phyloP scores from a whole-genome alignment of 2,888 invertebrate genomes.

The Synergus gifuensis region DNA sequence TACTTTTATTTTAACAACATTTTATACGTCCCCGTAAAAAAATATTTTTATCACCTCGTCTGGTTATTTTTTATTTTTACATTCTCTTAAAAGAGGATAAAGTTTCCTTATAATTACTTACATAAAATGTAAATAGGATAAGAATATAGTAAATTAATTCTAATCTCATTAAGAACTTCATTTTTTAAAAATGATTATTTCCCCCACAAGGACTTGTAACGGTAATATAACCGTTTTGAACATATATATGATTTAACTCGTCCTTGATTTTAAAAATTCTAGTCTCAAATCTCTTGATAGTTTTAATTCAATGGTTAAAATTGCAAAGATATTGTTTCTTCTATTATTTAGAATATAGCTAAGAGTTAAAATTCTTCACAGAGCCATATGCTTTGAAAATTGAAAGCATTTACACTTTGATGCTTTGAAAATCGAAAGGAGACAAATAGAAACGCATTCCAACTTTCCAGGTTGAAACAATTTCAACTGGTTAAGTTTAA shows the following conservation, averaged over 20 bases:
- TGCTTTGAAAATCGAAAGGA: slow-evolving; percentile 13
- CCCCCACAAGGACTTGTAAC: slow-evolving; percentile 25
- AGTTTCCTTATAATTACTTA: neutral
- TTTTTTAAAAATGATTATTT: too few relatives aligned
- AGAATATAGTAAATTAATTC: neutral
- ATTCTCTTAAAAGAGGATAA: neutral
- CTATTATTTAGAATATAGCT: neutral
- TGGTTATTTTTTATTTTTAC: neutral
- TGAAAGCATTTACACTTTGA: slow-evolving; percentile 17
- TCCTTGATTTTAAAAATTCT: slow-evolving; percentile 25
- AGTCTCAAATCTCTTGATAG: neutral
- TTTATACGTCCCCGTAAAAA: neutral
- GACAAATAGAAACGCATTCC: neutral
- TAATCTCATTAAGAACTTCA: too few relatives aligned
- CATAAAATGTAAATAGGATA: neutral
- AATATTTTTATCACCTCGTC: neutral
- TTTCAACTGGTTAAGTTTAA: neutral
- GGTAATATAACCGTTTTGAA: slow-evolving; percentile 25
- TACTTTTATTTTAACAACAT: neutral
- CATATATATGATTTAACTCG: slow-evolving; percentile 23
- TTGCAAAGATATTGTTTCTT: neutral
- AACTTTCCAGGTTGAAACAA: neutral
- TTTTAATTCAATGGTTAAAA: neutral
- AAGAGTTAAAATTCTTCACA: neutral
- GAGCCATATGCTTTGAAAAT: neutral